These are phyloP conservation scores for Mamestra brassicae DNA, from an alignment of 2,888 invertebrate genomes.

Conservation along the genomic window DNA sequence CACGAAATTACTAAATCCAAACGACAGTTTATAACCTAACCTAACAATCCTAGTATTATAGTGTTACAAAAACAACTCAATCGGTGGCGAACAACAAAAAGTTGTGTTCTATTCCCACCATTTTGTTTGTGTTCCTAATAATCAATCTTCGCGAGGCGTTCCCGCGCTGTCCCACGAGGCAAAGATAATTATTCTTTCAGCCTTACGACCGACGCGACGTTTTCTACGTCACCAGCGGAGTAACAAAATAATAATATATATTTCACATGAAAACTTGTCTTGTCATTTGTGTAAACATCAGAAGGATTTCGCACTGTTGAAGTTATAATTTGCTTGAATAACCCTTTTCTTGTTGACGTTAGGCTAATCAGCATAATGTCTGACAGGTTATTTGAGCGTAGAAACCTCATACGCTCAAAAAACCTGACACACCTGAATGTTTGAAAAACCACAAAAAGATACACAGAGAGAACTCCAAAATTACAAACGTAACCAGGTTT, in stretches of 20 bases:
- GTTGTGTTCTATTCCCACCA: slow-evolving; percentile 15
- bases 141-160: slow-evolving; percentile 59
- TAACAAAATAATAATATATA: slow-evolving; percentile 28
- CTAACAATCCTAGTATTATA: slow-evolving; percentile 9
- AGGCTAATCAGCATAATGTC: background rate
- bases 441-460: background rate
- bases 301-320: background rate
- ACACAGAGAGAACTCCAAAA: background rate
- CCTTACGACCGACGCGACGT: slow-evolving; percentile 6
- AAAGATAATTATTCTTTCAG: slow-evolving; percentile 61
- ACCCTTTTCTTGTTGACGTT: slow-evolving; percentile 9
- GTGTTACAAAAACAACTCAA: slow-evolving; percentile 34
- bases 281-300: background rate
- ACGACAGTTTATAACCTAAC: slow-evolving; percentile 5
- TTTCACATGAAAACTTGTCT: slow-evolving; percentile 7
- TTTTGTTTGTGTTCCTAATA: slow-evolving; percentile 44
- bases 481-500: slow-evolving; percentile 1
- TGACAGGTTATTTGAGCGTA: no score
- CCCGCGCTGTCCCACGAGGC: slow-evolving; percentile 31
- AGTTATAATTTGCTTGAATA: slow-evolving; percentile 2
- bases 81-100: slow-evolving; percentile 30
- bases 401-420: background rate
- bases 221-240: slow-evolving; percentile 8
- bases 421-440: background rate
- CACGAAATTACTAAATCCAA: slow-evolving; percentile 9